Base-by-base conservation (phyloP, 2,797 vertebrate genomes). In the Emys orbicularis region DNA sequence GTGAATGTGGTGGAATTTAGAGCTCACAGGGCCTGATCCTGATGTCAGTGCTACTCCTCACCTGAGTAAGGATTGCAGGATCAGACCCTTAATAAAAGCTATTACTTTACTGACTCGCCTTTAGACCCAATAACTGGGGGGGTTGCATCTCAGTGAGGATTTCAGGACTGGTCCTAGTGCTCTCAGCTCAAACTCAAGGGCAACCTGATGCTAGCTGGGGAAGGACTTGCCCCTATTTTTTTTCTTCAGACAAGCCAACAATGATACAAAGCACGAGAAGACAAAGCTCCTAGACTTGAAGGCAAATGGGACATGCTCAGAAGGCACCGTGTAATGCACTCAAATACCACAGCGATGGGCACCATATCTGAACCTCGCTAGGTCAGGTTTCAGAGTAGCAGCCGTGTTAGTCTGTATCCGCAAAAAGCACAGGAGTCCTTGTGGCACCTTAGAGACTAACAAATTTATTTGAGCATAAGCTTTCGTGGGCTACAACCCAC, bases 261-360 rank as follows among this genome's bases (percentile, higher is more conserved):
- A 27, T 25, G n/a, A 61, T 61, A 61, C 16, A 68, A 68, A 68
- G 61, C 8, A 8, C 31, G 18, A 19, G 61, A n/a, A 0, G 0
- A 77, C 12, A 88, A 44, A 44, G 44, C 6, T 74, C 72, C 41
- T 74, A 4, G 25, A 74, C 72, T 27, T 44, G 72, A 76, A 76
- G 41, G 74, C 74, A 77, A 44, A 76, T 44, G 27, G 25, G 27
- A 8, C 44, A 47, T 49, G n/a, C n/a, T 29, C 27, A 8, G 27
- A 49, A 77, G 72, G 41, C 12, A 72, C 21, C 12, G 2, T 27
- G 8, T 41, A 49, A 31, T 44, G 27, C 74, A 77, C 50, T 80
- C 53, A 84, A 83, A 68, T 25, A 94, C 31, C 53, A 87, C 59
- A 72, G n/a, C 2, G 65, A 72, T 10, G 19, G n/a, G n/a, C n/a